Conservation (phyloP, 1,140 invertebrate genomes). For the Dendrolimus kikuchii region DNA sequence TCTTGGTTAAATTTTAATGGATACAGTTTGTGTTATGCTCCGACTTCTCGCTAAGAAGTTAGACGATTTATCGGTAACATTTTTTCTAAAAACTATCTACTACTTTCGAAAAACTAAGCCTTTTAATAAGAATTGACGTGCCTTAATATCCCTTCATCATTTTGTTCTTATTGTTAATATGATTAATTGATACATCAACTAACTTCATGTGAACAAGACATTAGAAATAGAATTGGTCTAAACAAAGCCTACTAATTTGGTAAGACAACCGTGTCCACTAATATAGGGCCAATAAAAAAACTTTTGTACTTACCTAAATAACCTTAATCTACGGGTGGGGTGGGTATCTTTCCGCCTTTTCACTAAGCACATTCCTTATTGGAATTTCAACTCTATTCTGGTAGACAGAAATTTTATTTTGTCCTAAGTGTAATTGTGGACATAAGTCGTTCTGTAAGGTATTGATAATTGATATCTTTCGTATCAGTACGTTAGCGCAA, state of each 20-base stretch:
- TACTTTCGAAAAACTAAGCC: too few relatives aligned
- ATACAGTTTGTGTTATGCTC: too few relatives aligned
- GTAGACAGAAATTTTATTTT: conserved; percentile 9
- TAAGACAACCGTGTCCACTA: conserved; percentile 27
- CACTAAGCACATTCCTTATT: not conserved
- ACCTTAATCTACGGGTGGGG: conserved; percentile 53
- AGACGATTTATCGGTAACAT: too few relatives aligned
- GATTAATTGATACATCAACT: too few relatives aligned
- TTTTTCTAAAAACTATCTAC: too few relatives aligned
- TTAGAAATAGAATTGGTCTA: conserved; percentile 1
- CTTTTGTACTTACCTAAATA: conserved; percentile 41
- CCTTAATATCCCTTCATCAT: too few relatives aligned
- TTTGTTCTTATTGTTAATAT: too few relatives aligned
- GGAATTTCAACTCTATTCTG: conserved; percentile 8
- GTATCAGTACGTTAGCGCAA: conserved; percentile 20
- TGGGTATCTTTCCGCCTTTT: conserved; percentile 21
- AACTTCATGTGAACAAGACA: conserved; percentile 1
- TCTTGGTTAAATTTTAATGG: too few relatives aligned
- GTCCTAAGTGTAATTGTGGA: not conserved
- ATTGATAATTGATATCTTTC: conserved; percentile 20
- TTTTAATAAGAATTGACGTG: too few relatives aligned
- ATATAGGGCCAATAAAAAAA: conserved; percentile 21
- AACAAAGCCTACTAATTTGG: conserved; percentile 17
- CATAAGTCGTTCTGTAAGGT: conserved; percentile 7
- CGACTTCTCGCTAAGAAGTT: too few relatives aligned